Base-by-base conservation (phyloP, 2,113 vertebrate genomes). In the Grammomys surdaster region DNA sequence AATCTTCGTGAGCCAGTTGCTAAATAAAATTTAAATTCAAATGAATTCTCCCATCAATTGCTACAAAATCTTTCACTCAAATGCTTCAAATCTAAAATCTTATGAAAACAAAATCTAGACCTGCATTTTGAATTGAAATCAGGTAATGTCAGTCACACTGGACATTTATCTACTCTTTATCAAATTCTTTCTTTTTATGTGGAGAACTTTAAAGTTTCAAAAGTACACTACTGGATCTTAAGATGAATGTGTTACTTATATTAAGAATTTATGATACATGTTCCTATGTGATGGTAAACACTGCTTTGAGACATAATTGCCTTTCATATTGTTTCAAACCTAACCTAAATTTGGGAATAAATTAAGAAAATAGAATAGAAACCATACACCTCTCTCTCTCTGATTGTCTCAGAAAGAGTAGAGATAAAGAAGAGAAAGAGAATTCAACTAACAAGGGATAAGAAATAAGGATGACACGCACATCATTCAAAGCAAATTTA, bases 1-100 rank as follows among this genome's bases (percentile, higher is more conserved):
- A 80, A 96, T 97, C 86, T 28, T n/a, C 9, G 56, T 19, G 48
- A 48, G 24, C 46, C 88, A 94, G 91, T 5, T 94, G 70, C 84
- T 93, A 97, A 97, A 84, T 96, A 86, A 97, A 95, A 95, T 97
- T 88, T 63, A 97, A 95, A 88, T 48, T 89, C 90, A 95, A 95
- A 97, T 95, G 43, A 80, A 51, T 91, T 95, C 36, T 48, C 26
- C 13, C 26, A 73, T 28, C 24, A 88, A n/a, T 11, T 51, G 60
- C 86, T 67, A 40, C 7, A 17, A 89, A 94, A 16, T 0, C 40
- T 8, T 1, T 81, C 56, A 93, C 69, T 78, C 56, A 69, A 89
- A 54, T n/a, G 8, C 40, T 84, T 84, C 13, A 76, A 67, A n/a
- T 75, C 73, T 9, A 7, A 46, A 94, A 86, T 90, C 76, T 76